Percentiles rank a stretch among this genome's conserved stretches.
Evolutionary conservation across 30 jellyfish, hydroid and myxozoan genomes (phyloP).

Genomic region (Aurelia aurita complex sp. Pacific): DNA sequence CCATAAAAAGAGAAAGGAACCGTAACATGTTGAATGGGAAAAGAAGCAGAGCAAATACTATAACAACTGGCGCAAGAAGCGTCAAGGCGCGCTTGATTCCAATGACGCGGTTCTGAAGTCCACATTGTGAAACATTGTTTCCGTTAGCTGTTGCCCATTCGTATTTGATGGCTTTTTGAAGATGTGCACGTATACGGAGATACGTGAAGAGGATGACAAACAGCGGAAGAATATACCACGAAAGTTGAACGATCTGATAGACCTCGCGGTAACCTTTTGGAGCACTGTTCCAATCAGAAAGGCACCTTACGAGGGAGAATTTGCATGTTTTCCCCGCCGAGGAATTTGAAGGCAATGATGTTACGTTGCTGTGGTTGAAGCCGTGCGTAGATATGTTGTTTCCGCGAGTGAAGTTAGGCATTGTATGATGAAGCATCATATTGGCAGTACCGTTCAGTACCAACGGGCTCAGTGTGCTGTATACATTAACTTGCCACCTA

Average conservation of each 20-base stretch:
- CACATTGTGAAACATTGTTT: slow-evolving; percentile 51
- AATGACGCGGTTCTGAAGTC: slow-evolving; percentile 55
- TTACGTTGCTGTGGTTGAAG: too few relatives aligned
- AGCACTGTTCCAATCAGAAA: slow-evolving; percentile 62
- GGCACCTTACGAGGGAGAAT: slow-evolving; percentile 30
- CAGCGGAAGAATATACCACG: slow-evolving; percentile 88
- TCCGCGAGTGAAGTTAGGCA: too few relatives aligned
- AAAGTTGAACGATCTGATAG: slow-evolving; percentile 66
- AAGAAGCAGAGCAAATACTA: slow-evolving; percentile 77
- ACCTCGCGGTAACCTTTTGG: slow-evolving; percentile 22
- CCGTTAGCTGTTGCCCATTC: slow-evolving; percentile 75
- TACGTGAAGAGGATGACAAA: slow-evolving; percentile 82
- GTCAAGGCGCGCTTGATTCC: slow-evolving; percentile 90
- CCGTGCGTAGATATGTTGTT: too few relatives aligned
- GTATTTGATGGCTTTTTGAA: slow-evolving; percentile 54
- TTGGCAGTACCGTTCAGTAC: neutral
- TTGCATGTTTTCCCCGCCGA: neutral
- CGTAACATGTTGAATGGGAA: slow-evolving; percentile 89
- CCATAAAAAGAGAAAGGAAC: slow-evolving; percentile 50
- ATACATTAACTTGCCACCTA: too few relatives aligned
- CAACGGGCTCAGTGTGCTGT: neutral
- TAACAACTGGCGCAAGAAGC: slow-evolving; percentile 94
- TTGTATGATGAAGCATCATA: too few relatives aligned
- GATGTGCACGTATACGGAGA: slow-evolving; percentile 67
- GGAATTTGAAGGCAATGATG: neutral